Base-by-base conservation (phyloP, 1,140 invertebrate species). In the Lerema accius region DNA sequence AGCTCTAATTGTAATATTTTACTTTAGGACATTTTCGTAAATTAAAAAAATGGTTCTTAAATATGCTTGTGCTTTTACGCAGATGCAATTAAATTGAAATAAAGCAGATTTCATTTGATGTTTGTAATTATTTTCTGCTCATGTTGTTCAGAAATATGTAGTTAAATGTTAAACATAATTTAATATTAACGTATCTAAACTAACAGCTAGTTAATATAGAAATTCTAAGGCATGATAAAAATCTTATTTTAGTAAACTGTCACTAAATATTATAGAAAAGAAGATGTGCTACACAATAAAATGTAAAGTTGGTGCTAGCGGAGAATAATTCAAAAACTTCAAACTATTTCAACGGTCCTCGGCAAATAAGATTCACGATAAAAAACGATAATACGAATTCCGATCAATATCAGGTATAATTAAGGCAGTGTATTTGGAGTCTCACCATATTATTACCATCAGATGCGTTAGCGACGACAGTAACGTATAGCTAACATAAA, bases 401-500 rank as follows among this genome's bases (percentile, higher is more conserved):
- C 70, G 82, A 88, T 89, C 66, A 51, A 69, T 88, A 90, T 89
- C 86, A 69, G 23, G 70, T 68, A 72, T 84, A 90, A 90, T 89
- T 89, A 90, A 88, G 66, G 67, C 76, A 73, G 78, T 82, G 81
- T 81, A 82, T 76, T 82, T 75, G 71, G 76, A 86, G 82, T 83
- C 75, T 78, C 69, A 73, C 72, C 64, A 73, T 71, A 71, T 82
- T 76, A 85, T 84, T 77, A 72, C 45, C 69, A 77, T 69, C 56
- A 37, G 64, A 71, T 69, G 68, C 68, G 79, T 83, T 73, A 80
- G 69, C 71, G 60, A 19, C 60, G 77, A 82, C 78, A 79, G 78
- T 90, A 86, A 89, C 80, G 79, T 88, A 89, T 89, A 77, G 73
- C 80, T 78, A 79, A 84, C 86, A 86, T 89, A 86, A 87, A 88